Percentiles rank a stretch among this genome's conserved stretches.
Evolutionary conservation across 2,797 vertebrate genomes (phyloP).

Genomic region (Cyclura pinguis): DNA sequence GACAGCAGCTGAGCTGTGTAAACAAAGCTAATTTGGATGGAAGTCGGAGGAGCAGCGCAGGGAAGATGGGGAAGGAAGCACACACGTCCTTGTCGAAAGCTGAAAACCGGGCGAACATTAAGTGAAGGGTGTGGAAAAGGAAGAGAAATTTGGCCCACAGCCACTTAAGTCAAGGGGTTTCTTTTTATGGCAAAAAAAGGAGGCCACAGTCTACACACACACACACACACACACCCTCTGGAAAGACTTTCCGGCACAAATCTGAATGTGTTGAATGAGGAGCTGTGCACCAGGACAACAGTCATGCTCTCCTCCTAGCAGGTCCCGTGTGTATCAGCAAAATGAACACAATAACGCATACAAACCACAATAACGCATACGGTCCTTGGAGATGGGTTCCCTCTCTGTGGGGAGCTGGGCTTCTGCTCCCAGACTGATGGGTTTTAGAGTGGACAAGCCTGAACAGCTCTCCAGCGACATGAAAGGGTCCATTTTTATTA

Average conservation of each 20-base stretch:
- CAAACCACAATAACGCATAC: too few relatives aligned
- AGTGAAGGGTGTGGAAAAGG: neutral
- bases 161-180: neutral
- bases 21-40: neutral
- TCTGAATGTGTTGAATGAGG: neutral
- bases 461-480: too few relatives aligned
- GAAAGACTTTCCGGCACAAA: neutral
- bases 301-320: neutral
- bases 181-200: too few relatives aligned
- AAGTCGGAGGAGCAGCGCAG: too few relatives aligned
- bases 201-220: too few relatives aligned
- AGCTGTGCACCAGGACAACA: too few relatives aligned
- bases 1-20: neutral
- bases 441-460: too few relatives aligned
- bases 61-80: neutral
- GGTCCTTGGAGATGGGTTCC: too few relatives aligned
- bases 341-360: too few relatives aligned
- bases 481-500: too few relatives aligned
- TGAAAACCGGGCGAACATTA: neutral
- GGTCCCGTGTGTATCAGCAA: neutral
- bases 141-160: neutral
- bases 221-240: neutral
- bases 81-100: neutral
- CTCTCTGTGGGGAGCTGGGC: too few relatives aligned
- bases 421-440: too few relatives aligned